Evolutionary conservation across 2,797 vertebrate species (phyloP), one percentile per base, ranked within the genome.

Genomic region (Gallinago stenura): DNA sequence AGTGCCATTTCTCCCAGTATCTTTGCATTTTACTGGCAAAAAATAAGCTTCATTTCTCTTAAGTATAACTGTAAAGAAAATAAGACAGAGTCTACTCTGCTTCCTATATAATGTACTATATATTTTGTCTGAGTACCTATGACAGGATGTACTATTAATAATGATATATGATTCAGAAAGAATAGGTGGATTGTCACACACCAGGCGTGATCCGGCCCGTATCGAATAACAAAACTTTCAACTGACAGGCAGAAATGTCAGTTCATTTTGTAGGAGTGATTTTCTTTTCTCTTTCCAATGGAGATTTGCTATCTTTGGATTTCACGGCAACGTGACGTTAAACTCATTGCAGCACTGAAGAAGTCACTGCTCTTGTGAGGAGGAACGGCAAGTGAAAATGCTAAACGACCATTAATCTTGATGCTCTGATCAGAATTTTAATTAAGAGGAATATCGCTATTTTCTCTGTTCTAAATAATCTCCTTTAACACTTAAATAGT

Each of bases 61-160:
- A 94, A 80, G 10, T 51, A 91, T 53, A 71, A 56, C 43, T 17
- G 39, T 57, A 56, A 90, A 84, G 85, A 58, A 91, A 92, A 58
- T 26, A 51, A 84, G 70, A 79, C 5, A 45, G 48, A 83, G 87
- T 83, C 85, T 62, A 9, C 51, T 64, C 48, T 94, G 66, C 70
- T 31, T 83, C 30, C 80, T 79, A 43, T 93, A 80, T 26, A 94
- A 73, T 24, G 39, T 48, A 79, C 80, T 48, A 14, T 82, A 58
- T 94, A 94, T 96, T 96, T 95, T 93, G 33, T 22, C 87, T 94
- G 81, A 94, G 77, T 79, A 57, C 22, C 58, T 72, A 24, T 84
- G 93, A 88, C 93, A 95, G 80, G 72, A 24, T 80, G 70, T 71
- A 10, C 62, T 94, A 87, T 94, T 95, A 91, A 58, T 43, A 93